These are phyloP conservation scores for Tenthredo scrophulariae DNA, from an alignment of 2,888 invertebrate species.

Conservation along the genomic window DNA sequence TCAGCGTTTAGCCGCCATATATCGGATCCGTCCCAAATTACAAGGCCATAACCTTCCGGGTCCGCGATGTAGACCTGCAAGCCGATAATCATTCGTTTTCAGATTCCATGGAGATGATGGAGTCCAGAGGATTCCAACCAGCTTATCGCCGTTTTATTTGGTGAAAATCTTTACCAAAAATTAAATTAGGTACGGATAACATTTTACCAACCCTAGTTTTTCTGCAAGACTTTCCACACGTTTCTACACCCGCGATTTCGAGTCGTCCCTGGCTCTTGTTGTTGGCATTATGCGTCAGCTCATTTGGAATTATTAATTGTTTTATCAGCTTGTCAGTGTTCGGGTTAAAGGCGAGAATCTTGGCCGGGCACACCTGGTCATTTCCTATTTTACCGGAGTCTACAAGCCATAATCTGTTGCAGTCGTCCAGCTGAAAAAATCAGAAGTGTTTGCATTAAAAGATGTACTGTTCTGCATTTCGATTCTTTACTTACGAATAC, in stretches of 20 bases:
- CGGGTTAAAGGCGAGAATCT: conserved; percentile 87
- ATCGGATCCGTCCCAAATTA: conserved; percentile 58
- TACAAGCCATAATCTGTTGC: conserved; percentile 85
- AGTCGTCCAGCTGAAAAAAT: conserved; percentile 83
- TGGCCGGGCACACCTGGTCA: conserved; percentile 84
- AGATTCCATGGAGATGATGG: not conserved
- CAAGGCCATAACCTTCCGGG: conserved; percentile 60
- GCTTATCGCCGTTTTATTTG: not conserved
- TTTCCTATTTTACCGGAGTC: conserved; percentile 85
- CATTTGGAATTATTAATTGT: conserved; percentile 59
- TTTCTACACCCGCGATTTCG: conserved; percentile 65
- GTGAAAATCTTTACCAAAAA: not conserved
- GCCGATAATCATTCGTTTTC: not conserved
- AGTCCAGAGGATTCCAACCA: not conserved
- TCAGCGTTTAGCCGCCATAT: conserved; percentile 63
- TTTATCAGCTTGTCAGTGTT: conserved; percentile 75
- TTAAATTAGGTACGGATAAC: not conserved
- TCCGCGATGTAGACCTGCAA: conserved; percentile 65
- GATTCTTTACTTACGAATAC: conserved; percentile 82
- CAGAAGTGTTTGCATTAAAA: not conserved
- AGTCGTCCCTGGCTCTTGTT: conserved; percentile 60
- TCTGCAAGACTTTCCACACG: not conserved
- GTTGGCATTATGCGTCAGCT: conserved; percentile 58
- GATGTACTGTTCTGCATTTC: too few relatives aligned
- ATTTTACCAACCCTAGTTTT: not conserved